phyloP scores from a whole-genome alignment of 2,113 vertebrate species.

The Dissostichus mawsoni region DNA sequence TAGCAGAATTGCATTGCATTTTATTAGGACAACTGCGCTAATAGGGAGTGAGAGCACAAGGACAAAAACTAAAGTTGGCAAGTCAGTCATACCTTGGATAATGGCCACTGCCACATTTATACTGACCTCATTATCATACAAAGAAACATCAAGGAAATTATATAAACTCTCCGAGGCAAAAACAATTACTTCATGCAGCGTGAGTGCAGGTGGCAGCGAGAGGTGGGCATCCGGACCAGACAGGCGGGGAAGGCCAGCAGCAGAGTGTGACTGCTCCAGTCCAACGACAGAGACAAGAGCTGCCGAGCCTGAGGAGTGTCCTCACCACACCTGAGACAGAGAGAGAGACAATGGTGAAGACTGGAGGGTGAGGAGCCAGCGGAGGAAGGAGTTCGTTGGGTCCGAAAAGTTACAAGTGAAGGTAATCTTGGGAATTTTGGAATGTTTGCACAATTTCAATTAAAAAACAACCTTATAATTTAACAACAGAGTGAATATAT shows the following conservation, averaged over 20 bases:
- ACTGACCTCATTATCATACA: slow-evolving; percentile 19
- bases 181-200: slow-evolving; percentile 94
- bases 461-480: too few species aligned
- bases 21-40: neutral
- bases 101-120: slow-evolving; percentile 3
- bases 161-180: neutral
- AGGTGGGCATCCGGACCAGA: slow-evolving; percentile 90
- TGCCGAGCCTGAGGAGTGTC: slow-evolving; percentile 84
- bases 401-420: too few species aligned
- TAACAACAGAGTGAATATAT: too few species aligned
- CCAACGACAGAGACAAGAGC: slow-evolving; percentile 92
- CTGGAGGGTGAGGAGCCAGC: slow-evolving; percentile 1
- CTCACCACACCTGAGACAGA: slow-evolving; percentile 86
- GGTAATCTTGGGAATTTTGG: too few species aligned
- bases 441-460: neutral
- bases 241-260: slow-evolving; percentile 92
- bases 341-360: slow-evolving; percentile 4
- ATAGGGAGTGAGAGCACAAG: neutral
- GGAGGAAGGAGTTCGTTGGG: neutral
- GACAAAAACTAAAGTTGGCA: slow-evolving; percentile 28
- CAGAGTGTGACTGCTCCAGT: slow-evolving; percentile 88
- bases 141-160: neutral
- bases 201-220: slow-evolving; percentile 93
- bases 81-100: slow-evolving; percentile 2
- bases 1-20: slow-evolving; percentile 10